Percentiles rank a stretch among this genome's conserved stretches.
These are phyloP conservation scores for Drosophila tanythrix DNA, from an alignment of 2,888 invertebrate genomes.

Conservation along the genomic window DNA sequence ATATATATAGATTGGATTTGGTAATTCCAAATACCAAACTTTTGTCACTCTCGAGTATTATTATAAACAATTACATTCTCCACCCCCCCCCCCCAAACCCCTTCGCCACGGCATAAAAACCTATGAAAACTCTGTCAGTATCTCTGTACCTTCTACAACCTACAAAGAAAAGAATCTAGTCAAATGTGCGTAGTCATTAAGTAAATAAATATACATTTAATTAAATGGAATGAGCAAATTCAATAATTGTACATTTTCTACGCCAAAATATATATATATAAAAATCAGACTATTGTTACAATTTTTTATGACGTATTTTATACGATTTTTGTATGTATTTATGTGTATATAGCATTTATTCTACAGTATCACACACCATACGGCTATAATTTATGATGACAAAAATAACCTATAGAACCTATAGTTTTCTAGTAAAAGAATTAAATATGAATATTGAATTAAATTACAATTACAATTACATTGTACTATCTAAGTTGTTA, in stretches of 20 bases:
- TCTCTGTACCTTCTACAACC: conserved; percentile 81
- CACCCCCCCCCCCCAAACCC: background rate
- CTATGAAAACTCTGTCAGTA: conserved; percentile 70
- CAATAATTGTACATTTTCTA: conserved; percentile 73
- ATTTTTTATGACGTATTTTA: conserved; percentile 69
- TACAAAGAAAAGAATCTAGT: conserved; percentile 58
- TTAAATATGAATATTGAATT: conserved; percentile 38
- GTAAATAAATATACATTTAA: conserved; percentile 63
- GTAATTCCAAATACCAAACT: background rate
- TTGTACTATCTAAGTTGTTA: conserved; percentile 60
- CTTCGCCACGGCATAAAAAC: conserved; percentile 1
- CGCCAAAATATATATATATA: conserved; percentile 13
- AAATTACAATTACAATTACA: conserved; percentile 35
- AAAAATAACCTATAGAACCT: conserved; percentile 6
- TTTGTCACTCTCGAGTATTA: conserved; percentile 1
- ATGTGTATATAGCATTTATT: conserved; percentile 70
- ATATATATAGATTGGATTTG: conserved; percentile 3
- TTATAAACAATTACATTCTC: conserved; percentile 12
- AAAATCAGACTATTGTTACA: conserved; percentile 59
- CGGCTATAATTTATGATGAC: conserved; percentile 41
- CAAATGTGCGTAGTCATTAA: conserved; percentile 63
- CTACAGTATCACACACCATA: conserved; percentile 30
- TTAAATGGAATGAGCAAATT: conserved; percentile 27
- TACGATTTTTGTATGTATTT: conserved; percentile 68
- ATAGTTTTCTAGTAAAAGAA: conserved; percentile 63